Percentiles rank a stretch among this genome's conserved stretches.
Evolutionary conservation across 2,797 vertebrate species (phyloP).

Genomic region (Diplodus puntazzo): DNA sequence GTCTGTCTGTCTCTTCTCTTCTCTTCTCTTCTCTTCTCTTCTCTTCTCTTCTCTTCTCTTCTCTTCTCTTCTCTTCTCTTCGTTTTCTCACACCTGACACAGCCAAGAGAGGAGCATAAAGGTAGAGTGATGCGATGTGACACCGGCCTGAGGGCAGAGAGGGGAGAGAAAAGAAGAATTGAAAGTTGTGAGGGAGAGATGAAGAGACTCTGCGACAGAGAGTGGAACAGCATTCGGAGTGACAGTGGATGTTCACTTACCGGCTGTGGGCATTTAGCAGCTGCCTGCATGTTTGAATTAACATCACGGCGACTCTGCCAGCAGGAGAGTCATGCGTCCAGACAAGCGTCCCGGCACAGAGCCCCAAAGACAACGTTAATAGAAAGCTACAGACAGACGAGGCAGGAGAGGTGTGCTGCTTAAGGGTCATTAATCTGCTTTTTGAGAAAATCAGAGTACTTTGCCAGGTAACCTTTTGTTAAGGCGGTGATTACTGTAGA

Average conservation of each 20-base stretch:
- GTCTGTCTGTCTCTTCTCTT: too few species aligned
- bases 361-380: constrained; percentile 2
- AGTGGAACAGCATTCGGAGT: constrained; percentile 33
- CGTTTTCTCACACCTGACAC: constrained; percentile 23
- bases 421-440: constrained; percentile 13
- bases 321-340: constrained; percentile 44
- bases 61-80: constrained; percentile 14
- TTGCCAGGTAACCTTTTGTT: neutral
- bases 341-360: constrained; percentile 17
- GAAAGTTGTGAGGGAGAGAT: constrained; percentile 26
- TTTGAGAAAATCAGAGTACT: neutral
- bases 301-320: constrained; percentile 60
- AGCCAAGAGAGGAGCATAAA: constrained; percentile 9
- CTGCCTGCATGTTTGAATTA: constrained; percentile 74
- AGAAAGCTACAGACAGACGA: constrained; percentile 14
- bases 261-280: constrained; percentile 78
- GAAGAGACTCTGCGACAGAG: constrained; percentile 47
- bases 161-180: neutral
- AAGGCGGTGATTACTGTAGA: neutral
- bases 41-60: neutral
- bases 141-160: constrained; percentile 57
- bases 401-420: constrained; percentile 1
- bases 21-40: constrained; percentile 1
- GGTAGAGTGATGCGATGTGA: constrained; percentile 70
- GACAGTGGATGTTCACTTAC: constrained; percentile 61